A percentile compares a stretch with the other conserved stretches of the same genome.
Evolutionary conservation across 2,113 vertebrate species (phyloP).

Genomic region (Phycodurus eques): DNA sequence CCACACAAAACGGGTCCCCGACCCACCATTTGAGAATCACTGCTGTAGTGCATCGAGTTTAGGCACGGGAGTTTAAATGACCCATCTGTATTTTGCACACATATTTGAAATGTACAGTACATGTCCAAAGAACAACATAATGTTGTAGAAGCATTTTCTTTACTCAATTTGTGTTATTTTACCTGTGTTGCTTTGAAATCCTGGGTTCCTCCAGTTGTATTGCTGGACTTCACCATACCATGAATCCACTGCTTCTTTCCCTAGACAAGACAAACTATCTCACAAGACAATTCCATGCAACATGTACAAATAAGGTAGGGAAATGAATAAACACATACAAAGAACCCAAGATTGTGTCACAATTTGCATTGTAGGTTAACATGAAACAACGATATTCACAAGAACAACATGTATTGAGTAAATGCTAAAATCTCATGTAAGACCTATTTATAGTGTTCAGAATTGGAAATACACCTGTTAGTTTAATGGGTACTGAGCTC

Average conservation of each 20-base stretch:
- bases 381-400: not conserved
- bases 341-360: not conserved
- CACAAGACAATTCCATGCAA: not conserved
- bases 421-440: not conserved
- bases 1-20: no score
- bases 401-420: not conserved
- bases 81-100: no score
- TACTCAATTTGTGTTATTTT: not conserved
- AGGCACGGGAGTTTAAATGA: no score
- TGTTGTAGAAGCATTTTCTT: not conserved
- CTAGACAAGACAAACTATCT: slow-evolving; percentile 21
- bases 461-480: slow-evolving; percentile 40
- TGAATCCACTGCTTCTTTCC: slow-evolving; percentile 52
- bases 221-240: slow-evolving; percentile 70
- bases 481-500: slow-evolving; percentile 20
- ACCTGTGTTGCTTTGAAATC: slow-evolving; percentile 39
- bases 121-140: not conserved
- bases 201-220: slow-evolving; percentile 50
- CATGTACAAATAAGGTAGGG: not conserved
- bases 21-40: no score
- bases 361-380: not conserved
- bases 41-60: no score
- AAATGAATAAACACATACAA: not conserved
- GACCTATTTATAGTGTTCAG: not conserved
- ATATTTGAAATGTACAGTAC: no score